Conservation (phyloP, 2,113 vertebrate species). For the Takifugu flavidus region DNA sequence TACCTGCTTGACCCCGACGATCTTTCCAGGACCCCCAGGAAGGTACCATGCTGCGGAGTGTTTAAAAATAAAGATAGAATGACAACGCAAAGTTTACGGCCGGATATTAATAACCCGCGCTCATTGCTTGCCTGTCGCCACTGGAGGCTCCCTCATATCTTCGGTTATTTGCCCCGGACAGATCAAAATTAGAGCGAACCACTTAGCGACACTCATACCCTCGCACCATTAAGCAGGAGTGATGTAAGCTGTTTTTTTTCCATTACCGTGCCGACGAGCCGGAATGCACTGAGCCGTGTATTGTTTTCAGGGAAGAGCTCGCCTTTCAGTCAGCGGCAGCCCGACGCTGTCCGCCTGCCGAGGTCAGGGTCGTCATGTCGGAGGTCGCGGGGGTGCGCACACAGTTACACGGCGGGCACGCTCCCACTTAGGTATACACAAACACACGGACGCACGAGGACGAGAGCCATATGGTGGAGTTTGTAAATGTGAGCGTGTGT, state of each 20-base stretch:
- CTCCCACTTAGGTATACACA: conserved; percentile 32
- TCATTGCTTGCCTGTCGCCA: conserved; percentile 1
- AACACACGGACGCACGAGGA: conserved; percentile 47
- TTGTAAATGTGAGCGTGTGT: conserved; percentile 58
- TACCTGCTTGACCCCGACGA: conserved; percentile 88
- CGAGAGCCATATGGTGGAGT: conserved; percentile 42
- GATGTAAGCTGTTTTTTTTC: conserved; percentile 29
- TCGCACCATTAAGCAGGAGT: conserved; percentile 27
- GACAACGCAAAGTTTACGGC: background rate
- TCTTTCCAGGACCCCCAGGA: conserved; percentile 85
- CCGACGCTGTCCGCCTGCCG: conserved; percentile 43
- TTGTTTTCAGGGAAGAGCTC: conserved; percentile 40
- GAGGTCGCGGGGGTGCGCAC: conserved; percentile 28
- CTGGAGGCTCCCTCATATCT: conserved; percentile 15
- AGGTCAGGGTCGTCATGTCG: conserved; percentile 39
- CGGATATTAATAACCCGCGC: background rate
- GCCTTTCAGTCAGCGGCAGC: conserved; percentile 38
- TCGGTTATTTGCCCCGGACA: conserved; percentile 14
- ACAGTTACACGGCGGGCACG: conserved; percentile 9
- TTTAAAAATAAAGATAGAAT: background rate
- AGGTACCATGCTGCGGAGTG: conserved; percentile 70
- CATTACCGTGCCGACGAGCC: conserved; percentile 5
- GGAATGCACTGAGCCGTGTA: conserved; percentile 35
- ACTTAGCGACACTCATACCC: conserved; percentile 39
- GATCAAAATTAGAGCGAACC: conserved; percentile 14